These are phyloP conservation scores for Agrotis exclamationis DNA, from an alignment of 2,888 invertebrate species.

Conservation along the genomic window DNA sequence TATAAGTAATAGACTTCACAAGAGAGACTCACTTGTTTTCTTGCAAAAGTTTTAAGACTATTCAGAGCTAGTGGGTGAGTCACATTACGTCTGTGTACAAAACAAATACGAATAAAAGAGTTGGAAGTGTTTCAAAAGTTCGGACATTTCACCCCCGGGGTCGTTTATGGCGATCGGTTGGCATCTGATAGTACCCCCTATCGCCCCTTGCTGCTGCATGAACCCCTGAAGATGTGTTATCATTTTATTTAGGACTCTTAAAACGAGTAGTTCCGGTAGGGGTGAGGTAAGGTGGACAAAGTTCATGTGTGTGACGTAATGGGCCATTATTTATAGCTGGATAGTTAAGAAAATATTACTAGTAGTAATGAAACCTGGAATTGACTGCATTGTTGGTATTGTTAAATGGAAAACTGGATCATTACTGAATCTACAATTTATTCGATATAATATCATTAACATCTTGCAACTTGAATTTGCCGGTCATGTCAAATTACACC, in stretches of 20 bases:
- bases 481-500: too few relatives aligned
- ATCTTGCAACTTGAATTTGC: too few relatives aligned
- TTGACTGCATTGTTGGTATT: too few relatives aligned
- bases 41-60: neutral
- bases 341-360: neutral
- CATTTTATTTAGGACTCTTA: constrained; percentile 54
- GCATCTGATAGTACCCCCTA: constrained; percentile 49
- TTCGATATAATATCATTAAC: too few relatives aligned
- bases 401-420: too few relatives aligned
- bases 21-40: too few relatives aligned
- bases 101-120: constrained; percentile 35
- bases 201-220: constrained; percentile 21
- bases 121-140: constrained; percentile 47
- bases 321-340: neutral
- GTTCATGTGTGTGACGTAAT: constrained; percentile 20
- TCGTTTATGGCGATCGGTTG: constrained; percentile 54
- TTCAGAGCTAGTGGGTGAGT: constrained; percentile 11
- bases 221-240: constrained; percentile 51
- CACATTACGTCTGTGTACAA: constrained; percentile 18
- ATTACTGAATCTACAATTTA: too few relatives aligned
- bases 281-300: constrained; percentile 22
- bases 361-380: too few relatives aligned
- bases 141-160: constrained; percentile 43
- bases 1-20: too few relatives aligned
- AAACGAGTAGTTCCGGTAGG: constrained; percentile 22